Evolutionary conservation across 2,888 invertebrate genomes (phyloP).

Genomic region (Lepidocyrtoides sp.): DNA sequence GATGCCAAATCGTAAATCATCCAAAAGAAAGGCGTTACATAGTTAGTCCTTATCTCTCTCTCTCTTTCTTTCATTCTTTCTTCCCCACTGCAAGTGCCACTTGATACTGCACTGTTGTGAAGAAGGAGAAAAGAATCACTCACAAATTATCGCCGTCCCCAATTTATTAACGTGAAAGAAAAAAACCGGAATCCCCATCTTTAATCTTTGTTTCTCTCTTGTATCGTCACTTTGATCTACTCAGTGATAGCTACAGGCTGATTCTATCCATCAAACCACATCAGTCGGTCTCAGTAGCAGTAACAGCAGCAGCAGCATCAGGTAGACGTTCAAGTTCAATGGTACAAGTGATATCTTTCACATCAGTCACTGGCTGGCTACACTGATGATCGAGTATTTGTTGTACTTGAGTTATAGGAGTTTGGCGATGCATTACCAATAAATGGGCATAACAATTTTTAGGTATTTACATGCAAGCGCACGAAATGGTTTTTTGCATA

Average conservation of each 20-base stretch:
- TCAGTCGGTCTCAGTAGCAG: not conserved
- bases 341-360: slow-evolving; percentile 48
- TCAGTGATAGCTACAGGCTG: slow-evolving; percentile 48
- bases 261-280: slow-evolving; percentile 54
- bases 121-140: slow-evolving; percentile 34
- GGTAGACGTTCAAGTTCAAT: slow-evolving; percentile 72
- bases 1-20: not conserved
- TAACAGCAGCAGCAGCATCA: slow-evolving; percentile 30
- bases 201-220: not conserved
- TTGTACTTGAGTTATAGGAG: slow-evolving; percentile 51
- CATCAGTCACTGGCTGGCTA: slow-evolving; percentile 20
- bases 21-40: not conserved
- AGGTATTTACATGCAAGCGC: slow-evolving; percentile 57
- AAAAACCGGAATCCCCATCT: slow-evolving; percentile 66
- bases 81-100: not conserved
- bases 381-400: slow-evolving; percentile 56
- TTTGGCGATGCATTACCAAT: slow-evolving; percentile 36
- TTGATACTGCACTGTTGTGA: not conserved
- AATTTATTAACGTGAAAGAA: slow-evolving; percentile 68
- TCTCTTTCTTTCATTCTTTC: not conserved
- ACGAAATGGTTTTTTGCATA: slow-evolving; percentile 57
- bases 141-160: slow-evolving; percentile 73
- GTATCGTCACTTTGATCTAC: slow-evolving; percentile 21
- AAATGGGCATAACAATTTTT: slow-evolving; percentile 26
- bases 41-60: too few species aligned